phyloP scores from a whole-genome alignment of 2,113 vertebrate genomes.

The Ifrita kowaldi region DNA sequence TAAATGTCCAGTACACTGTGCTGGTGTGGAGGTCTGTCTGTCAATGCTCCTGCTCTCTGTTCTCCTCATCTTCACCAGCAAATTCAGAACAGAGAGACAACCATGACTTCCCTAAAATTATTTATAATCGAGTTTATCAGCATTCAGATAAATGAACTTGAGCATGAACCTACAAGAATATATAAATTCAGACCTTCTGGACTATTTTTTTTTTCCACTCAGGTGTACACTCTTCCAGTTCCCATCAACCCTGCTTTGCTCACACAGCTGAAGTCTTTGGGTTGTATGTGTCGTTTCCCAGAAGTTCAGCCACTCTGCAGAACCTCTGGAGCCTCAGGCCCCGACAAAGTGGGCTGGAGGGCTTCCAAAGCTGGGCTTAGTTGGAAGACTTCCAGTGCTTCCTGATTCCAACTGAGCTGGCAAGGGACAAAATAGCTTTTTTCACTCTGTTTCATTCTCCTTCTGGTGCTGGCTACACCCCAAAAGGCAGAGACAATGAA shows the following conservation, averaged over 20 bases:
- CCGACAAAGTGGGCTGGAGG: not conserved
- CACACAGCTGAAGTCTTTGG: not conserved
- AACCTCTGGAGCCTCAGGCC: not conserved
- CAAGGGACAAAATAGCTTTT: conserved; percentile 33
- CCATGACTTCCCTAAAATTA: not conserved
- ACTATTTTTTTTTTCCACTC: not conserved
- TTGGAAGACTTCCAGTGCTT: conserved; percentile 22
- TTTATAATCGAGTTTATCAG: not conserved
- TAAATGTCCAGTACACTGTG: accelerated
- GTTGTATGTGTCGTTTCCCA: not conserved
- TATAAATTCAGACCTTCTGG: not conserved
- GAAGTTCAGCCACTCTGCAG: not conserved
- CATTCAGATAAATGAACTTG: not conserved
- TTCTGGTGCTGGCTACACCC: conserved; percentile 42
- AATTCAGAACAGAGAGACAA: not conserved
- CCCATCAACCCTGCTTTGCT: not conserved
- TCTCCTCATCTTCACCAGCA: not conserved
- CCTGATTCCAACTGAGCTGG: conserved; percentile 27
- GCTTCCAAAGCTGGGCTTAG: not conserved
- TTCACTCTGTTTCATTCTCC: conserved; percentile 42
- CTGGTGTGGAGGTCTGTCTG: not conserved
- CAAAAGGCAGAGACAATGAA: not conserved
- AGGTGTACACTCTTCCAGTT: not conserved
- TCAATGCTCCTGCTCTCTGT: not conserved
- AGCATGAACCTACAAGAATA: not conserved